Evolutionary conservation across 2,113 vertebrate genomes (phyloP).

Genomic region (Notarius quadriscutis): DNA sequence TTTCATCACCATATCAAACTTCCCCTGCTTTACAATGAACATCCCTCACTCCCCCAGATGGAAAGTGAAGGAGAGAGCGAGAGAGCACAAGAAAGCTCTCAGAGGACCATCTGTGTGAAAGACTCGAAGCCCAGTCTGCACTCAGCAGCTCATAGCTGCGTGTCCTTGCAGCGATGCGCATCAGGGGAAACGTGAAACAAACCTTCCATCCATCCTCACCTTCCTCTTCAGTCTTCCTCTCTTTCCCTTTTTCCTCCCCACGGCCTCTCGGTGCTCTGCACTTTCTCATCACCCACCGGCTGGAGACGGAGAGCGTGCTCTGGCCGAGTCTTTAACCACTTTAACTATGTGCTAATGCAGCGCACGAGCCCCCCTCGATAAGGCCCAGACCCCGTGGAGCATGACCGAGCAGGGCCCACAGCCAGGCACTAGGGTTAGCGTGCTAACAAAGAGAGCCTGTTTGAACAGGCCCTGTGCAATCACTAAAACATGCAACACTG

Average conservation of each 20-base stretch:
- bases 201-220: constrained; percentile 37
- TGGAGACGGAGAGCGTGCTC: constrained; percentile 32
- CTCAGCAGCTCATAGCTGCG: constrained; percentile 31
- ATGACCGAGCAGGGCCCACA: constrained; percentile 47
- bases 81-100: background rate
- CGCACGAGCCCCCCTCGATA: constrained; percentile 38
- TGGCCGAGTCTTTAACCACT: constrained; percentile 49
- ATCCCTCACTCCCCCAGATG: constrained; percentile 9
- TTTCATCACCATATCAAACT: constrained; percentile 44
- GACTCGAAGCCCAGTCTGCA: constrained; percentile 32
- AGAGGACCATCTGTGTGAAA: constrained; percentile 51
- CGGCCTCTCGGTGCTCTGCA: constrained; percentile 41
- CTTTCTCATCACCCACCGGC: constrained; percentile 49
- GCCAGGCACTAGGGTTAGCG: constrained; percentile 43
- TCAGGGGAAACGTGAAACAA: constrained; percentile 40
- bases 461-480: constrained; percentile 43
- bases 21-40: constrained; percentile 26
- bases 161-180: constrained; percentile 47
- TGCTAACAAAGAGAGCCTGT: constrained; percentile 55
- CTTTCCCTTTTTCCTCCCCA: constrained; percentile 35
- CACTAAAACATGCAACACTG: constrained; percentile 49
- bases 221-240: constrained; percentile 53
- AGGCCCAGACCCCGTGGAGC: constrained; percentile 32
- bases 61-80: constrained; percentile 28
- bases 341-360: constrained; percentile 54